Conservation (phyloP, 35 echinoderm and acorn worm species). For the Hemicentrotus pulcherrimus region DNA sequence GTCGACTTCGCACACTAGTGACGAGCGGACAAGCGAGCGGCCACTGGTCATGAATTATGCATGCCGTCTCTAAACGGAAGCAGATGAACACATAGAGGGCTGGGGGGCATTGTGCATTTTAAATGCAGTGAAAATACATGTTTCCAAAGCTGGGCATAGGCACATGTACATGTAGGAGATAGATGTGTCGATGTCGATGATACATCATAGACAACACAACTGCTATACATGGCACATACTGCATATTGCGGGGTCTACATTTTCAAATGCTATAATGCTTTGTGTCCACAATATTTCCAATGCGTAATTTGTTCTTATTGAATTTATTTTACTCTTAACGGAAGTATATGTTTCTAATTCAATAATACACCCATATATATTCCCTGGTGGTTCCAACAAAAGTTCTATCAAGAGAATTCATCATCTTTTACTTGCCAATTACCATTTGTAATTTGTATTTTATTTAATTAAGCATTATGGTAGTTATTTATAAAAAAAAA, state of each 20-base stretch:
- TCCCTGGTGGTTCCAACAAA: neutral
- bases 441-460: neutral
- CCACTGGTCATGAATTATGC: neutral
- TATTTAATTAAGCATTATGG: neutral
- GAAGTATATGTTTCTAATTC: neutral
- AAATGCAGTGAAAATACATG: slow-evolving; percentile 12
- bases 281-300: neutral
- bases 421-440: no score
- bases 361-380: neutral
- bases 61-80: neutral
- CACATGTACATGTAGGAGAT: neutral
- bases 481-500: neutral
- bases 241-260: neutral
- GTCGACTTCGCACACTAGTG: neutral
- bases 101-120: slow-evolving; percentile 9
- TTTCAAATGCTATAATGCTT: neutral
- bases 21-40: neutral
- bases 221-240: neutral
- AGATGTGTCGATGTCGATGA: neutral
- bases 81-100: neutral
- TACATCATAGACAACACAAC: neutral
- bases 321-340: neutral
- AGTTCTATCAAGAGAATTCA: neutral
- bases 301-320: neutral
- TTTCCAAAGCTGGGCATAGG: neutral